Percentiles rank a stretch among this genome's conserved stretches.
Evolutionary conservation across 2,888 invertebrate species (phyloP).

Genomic region (Candidula unifasciata): DNA sequence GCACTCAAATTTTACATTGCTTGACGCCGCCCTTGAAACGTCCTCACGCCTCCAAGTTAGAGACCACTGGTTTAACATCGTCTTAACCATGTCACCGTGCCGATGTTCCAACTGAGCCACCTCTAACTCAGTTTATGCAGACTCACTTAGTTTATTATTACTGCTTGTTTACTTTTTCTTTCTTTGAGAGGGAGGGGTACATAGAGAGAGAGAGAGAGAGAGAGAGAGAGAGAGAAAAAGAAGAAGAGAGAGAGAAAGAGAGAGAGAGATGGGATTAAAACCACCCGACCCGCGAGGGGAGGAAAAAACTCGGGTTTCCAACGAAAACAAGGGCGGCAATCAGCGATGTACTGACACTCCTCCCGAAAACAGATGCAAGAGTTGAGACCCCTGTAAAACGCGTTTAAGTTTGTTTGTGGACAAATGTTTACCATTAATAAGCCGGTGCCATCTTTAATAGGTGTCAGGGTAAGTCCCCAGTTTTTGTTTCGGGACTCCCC

Average conservation of each 20-base stretch:
- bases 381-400: constrained; percentile 30
- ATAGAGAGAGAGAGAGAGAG: constrained; percentile 1
- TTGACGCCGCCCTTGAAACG: too few relatives aligned
- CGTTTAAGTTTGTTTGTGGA: constrained; percentile 33
- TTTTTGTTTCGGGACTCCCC: constrained; percentile 39
- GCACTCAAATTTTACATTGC: too few relatives aligned
- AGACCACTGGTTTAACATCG: too few relatives aligned
- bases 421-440: constrained; percentile 42
- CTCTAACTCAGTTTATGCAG: background rate
- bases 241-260: constrained; percentile 14
- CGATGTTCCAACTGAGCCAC: background rate
- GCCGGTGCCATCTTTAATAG: constrained; percentile 43
- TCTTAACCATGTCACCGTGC: background rate
- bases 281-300: background rate
- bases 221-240: constrained; percentile 23
- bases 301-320: background rate
- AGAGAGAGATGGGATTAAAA: constrained; percentile 9
- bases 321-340: constrained; percentile 38
- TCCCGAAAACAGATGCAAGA: constrained; percentile 23
- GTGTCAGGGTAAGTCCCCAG: constrained; percentile 39
- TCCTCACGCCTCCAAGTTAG: too few relatives aligned
- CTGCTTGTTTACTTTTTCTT: background rate
- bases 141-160: background rate
- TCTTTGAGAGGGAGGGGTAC: background rate
- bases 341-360: constrained; percentile 37